Conservation (phyloP, 2,888 invertebrate genomes). For the Megamerina dolium region DNA sequence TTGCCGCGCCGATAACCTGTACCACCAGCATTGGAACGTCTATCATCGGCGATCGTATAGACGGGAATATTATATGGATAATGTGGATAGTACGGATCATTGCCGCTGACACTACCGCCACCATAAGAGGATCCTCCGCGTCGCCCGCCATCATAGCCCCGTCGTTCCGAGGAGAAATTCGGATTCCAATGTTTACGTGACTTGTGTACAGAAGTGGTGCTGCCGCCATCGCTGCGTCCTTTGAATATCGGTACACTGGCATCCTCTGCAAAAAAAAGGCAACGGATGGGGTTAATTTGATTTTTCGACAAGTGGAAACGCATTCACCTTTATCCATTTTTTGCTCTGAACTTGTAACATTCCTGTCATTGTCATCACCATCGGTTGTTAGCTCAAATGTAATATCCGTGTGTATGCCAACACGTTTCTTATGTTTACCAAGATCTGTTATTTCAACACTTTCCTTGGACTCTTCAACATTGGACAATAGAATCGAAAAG, state of each 20-base stretch:
- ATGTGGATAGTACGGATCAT: conserved; percentile 35
- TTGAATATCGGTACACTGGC: conserved; percentile 48
- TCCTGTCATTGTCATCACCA: conserved; percentile 34
- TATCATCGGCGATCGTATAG: conserved; percentile 28
- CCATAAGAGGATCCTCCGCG: conserved; percentile 9
- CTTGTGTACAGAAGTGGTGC: conserved; percentile 28
- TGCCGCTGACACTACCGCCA: conserved; percentile 14
- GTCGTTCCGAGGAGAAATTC: conserved; percentile 36
- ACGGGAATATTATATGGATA: conserved; percentile 35
- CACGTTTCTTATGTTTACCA: conserved; percentile 45
- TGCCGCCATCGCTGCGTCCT: conserved; percentile 33
- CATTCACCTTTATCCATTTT: conserved; percentile 38
- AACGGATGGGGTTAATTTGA: too few relatives aligned
- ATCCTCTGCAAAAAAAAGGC: conserved; percentile 32
- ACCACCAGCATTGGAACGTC: conserved; percentile 28
- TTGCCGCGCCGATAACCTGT: conserved; percentile 30
- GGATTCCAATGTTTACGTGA: conserved; percentile 42
- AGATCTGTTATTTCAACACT: conserved; percentile 47
- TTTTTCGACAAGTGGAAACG: neutral
- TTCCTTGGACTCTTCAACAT: conserved; percentile 47
- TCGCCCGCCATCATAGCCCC: conserved; percentile 21
- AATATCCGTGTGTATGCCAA: conserved; percentile 49
- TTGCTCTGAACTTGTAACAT: conserved; percentile 41
- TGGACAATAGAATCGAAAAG: too few relatives aligned
- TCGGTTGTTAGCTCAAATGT: conserved; percentile 48